Conservation (phyloP, 2,113 vertebrate genomes). For the Trematocara stigmaticum region DNA sequence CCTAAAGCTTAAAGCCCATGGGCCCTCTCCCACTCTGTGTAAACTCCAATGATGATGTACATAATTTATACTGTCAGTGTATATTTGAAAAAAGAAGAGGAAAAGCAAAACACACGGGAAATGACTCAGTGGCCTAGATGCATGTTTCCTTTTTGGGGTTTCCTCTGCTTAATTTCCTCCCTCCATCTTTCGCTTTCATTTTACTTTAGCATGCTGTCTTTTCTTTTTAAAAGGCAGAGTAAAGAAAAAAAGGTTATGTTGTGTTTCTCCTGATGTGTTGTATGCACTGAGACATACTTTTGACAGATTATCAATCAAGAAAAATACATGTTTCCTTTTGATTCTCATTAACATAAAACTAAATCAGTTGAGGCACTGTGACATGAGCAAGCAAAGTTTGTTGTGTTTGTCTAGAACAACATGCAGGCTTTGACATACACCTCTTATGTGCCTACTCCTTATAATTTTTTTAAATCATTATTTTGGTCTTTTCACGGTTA, state of each 20-base stretch:
- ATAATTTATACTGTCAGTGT: conserved; percentile 70
- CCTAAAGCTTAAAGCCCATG: conserved; percentile 43
- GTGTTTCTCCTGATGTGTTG: not conserved
- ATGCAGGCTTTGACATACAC: not conserved
- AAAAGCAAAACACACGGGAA: conserved; percentile 47
- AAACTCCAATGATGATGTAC: conserved; percentile 59
- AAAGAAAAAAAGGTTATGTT: not conserved
- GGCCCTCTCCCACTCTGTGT: conserved; percentile 38
- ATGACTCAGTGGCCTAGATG: conserved; percentile 72
- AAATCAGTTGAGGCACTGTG: not conserved
- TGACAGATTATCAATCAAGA: not conserved
- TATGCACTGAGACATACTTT: not conserved
- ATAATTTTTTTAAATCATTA: not conserved
- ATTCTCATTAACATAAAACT: not conserved
- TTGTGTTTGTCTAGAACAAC: not conserved
- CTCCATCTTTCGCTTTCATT: conserved; percentile 1
- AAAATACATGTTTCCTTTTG: not conserved
- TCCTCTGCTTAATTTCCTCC: conserved; percentile 27
- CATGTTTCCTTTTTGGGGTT: conserved; percentile 58
- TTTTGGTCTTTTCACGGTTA: not conserved
- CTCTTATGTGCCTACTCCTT: not conserved
- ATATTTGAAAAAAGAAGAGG: conserved; percentile 45
- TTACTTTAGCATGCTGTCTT: not conserved
- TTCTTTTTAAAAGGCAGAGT: not conserved
- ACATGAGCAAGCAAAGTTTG: not conserved